These are phyloP conservation scores for Whitmania pigra DNA, from an alignment of 1,140 invertebrate species.

Conservation along the genomic window DNA sequence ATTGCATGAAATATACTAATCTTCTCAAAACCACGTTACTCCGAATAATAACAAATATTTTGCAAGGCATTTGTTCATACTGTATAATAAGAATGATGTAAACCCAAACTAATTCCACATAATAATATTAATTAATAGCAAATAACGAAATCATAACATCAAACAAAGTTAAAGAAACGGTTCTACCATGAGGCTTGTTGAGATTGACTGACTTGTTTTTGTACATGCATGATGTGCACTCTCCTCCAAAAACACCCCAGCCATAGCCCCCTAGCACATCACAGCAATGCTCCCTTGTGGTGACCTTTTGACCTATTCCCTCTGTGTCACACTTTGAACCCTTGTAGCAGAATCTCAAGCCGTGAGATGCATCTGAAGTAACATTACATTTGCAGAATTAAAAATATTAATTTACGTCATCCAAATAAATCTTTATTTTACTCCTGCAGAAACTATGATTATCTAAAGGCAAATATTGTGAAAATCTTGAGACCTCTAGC, in stretches of 20 bases:
- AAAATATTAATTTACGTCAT: not conserved
- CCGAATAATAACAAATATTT: no score
- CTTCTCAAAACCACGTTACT: no score
- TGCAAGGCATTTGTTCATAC: no score
- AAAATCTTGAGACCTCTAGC: no score
- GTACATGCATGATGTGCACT: not conserved
- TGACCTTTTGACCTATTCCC: not conserved
- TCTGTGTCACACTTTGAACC: conserved; percentile 4
- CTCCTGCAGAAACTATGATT: no score
- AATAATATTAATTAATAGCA: not conserved
- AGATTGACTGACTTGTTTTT: not conserved
- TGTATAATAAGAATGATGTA: not conserved
- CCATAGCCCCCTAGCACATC: not conserved
- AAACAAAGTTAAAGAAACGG: not conserved
- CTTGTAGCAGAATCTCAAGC: conserved; percentile 11
- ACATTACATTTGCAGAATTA: not conserved
- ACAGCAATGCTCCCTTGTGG: conserved; percentile 11
- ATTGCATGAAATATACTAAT: not conserved
- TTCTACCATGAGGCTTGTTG: conserved; percentile 12
- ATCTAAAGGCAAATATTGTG: no score
- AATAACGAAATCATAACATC: not conserved
- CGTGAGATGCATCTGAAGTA: not conserved
- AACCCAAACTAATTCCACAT: not conserved
- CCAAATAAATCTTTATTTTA: not conserved
- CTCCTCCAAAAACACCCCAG: conserved; percentile 16